phyloP scores from a whole-genome alignment of 2,797 vertebrate species.

The Thripadectes ignobilis region DNA sequence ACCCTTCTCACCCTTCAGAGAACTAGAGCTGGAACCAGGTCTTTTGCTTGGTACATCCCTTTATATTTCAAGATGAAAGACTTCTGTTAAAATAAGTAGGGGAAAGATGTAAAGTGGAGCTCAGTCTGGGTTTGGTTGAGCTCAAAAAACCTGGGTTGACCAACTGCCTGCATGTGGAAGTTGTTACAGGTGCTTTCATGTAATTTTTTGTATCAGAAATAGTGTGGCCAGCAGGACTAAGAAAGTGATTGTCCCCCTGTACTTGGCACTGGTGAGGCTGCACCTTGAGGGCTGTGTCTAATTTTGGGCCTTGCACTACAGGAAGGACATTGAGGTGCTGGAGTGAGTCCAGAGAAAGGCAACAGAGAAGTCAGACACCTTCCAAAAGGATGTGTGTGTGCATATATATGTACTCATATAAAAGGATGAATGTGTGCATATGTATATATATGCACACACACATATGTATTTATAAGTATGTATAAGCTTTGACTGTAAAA shows the following conservation, averaged over 20 bases:
- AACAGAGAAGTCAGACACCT: neutral
- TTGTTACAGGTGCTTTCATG: neutral
- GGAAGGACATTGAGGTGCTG: neutral
- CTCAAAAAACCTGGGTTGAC: neutral
- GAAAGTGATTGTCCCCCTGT: neutral
- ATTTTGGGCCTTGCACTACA: neutral
- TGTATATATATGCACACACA: accelerated
- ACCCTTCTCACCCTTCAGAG: no score
- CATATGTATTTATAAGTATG: accelerated
- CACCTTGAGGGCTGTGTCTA: neutral
- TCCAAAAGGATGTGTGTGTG: neutral
- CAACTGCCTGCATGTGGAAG: accelerated
- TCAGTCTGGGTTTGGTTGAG: neutral
- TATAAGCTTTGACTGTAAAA: neutral
- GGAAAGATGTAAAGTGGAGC: neutral
- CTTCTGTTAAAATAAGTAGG: neutral
- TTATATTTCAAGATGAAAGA: neutral
- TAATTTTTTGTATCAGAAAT: neutral
- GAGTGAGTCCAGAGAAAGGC: neutral
- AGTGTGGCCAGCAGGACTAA: neutral
- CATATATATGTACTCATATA: neutral
- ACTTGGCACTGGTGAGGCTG: neutral
- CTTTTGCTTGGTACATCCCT: neutral
- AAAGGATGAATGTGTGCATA: accelerated
- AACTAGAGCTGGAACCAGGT: neutral